A percentile compares a stretch with the other conserved stretches of the same genome.
These are phyloP conservation scores for Brachionus manjavacas DNA, from an alignment of 1,140 invertebrate genomes.

Conservation along the genomic window DNA sequence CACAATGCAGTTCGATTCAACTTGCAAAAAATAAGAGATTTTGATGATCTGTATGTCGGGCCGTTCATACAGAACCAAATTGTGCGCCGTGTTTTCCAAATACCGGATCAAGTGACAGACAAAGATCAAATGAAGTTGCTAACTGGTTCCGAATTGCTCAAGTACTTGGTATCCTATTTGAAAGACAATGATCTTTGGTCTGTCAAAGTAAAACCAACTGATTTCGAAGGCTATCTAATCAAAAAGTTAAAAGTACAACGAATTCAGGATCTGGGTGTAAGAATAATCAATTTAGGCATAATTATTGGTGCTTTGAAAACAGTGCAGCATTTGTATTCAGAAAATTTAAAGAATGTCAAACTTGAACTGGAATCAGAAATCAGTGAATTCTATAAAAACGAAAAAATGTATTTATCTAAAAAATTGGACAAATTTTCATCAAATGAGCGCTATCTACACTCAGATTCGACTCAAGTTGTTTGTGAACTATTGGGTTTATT, in stretches of 20 bases:
- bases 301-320: constrained; percentile 25
- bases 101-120: neutral
- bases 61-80: constrained; percentile 17
- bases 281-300: constrained; percentile 35
- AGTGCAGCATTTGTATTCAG: constrained; percentile 13
- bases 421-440: neutral
- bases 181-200: constrained; percentile 30
- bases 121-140: constrained; percentile 22
- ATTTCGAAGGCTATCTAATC: neutral
- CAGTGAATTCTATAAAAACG: constrained; percentile 3
- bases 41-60: constrained; percentile 16
- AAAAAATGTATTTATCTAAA: neutral
- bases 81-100: neutral
- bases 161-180: neutral
- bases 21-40: neutral
- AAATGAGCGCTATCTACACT: neutral
- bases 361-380: neutral
- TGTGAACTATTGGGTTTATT: neutral
- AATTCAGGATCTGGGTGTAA: neutral
- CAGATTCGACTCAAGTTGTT: neutral
- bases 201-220: neutral
- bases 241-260: neutral
- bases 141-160: neutral
- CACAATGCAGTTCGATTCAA: neutral
- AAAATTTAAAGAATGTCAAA: neutral